A percentile compares a stretch with the other conserved stretches of the same genome.
phyloP scores from a whole-genome alignment of 2,888 invertebrate genomes.

The Fissipunctia ypsillon region DNA sequence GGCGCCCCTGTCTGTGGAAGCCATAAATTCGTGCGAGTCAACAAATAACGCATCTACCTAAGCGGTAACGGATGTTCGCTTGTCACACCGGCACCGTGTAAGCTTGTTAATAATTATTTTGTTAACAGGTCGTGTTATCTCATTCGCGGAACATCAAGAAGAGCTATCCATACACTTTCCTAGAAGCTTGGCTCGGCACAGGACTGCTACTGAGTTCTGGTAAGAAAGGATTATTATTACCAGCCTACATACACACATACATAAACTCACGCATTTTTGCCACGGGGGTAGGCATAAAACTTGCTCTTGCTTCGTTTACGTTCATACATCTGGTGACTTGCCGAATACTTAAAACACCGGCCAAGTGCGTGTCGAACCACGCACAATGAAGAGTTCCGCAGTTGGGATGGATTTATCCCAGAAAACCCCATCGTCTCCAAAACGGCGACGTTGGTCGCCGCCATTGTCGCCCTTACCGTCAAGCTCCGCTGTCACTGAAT shows the following conservation, averaged over 20 bases:
- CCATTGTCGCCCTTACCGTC: too few species aligned
- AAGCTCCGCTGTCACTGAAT: too few species aligned
- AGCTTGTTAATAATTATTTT: conserved; percentile 18
- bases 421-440: too few species aligned
- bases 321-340: not conserved
- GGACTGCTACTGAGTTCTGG: conserved; percentile 87
- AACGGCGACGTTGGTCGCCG: too few species aligned
- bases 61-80: not conserved
- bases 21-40: too few species aligned
- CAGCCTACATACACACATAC: not conserved
- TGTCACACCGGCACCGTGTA: not conserved
- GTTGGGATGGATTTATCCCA: too few species aligned
- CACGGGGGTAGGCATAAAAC: not conserved
- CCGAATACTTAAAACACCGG: not conserved
- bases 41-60: too few species aligned
- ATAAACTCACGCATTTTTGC: too few species aligned
- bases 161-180: conserved; percentile 84
- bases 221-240: conserved; percentile 44
- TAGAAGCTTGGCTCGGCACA: conserved; percentile 89
- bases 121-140: conserved; percentile 84
- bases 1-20: too few species aligned
- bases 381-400: too few species aligned
- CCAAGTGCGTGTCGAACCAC: too few species aligned
- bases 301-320: not conserved
- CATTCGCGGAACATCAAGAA: conserved; percentile 90